Conservation (phyloP, 2,888 invertebrate genomes). For the Lasius fuliginosus region DNA sequence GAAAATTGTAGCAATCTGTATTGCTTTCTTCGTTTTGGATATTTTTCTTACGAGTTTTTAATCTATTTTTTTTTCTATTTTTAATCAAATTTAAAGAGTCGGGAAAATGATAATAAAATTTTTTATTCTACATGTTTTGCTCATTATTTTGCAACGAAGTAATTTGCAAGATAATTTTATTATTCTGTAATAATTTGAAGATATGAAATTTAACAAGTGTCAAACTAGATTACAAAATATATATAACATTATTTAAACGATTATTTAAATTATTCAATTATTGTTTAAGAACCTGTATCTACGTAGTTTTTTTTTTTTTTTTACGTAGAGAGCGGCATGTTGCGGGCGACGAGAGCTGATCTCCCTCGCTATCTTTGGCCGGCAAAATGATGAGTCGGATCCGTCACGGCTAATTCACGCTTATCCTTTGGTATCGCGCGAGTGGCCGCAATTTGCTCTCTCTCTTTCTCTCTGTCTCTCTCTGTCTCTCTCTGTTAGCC, state of each 20-base stretch:
- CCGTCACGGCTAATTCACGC: slow-evolving; percentile 26
- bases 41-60: not conserved
- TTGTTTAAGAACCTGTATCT: not conserved
- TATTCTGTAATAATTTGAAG: not conserved
- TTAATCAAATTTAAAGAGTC: not conserved
- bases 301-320: not conserved
- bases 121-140: not conserved
- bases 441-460: slow-evolving; percentile 64
- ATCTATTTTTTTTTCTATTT: not conserved
- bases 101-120: not conserved
- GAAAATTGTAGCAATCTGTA: not conserved
- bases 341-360: not conserved
- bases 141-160: not conserved
- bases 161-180: not conserved
- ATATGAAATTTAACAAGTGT: not conserved
- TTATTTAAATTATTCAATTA: not conserved
- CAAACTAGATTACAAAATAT: not conserved
- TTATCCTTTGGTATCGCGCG: slow-evolving; percentile 52
- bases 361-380: slow-evolving; percentile 14
- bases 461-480: slow-evolving; percentile 52
- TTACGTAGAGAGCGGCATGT: not conserved
- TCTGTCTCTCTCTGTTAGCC: slow-evolving; percentile 58
- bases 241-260: not conserved
- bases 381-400: slow-evolving; percentile 26
- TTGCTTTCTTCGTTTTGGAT: not conserved